Conservation (phyloP, 2,797 vertebrate genomes). For the Sparidentex hasta region DNA sequence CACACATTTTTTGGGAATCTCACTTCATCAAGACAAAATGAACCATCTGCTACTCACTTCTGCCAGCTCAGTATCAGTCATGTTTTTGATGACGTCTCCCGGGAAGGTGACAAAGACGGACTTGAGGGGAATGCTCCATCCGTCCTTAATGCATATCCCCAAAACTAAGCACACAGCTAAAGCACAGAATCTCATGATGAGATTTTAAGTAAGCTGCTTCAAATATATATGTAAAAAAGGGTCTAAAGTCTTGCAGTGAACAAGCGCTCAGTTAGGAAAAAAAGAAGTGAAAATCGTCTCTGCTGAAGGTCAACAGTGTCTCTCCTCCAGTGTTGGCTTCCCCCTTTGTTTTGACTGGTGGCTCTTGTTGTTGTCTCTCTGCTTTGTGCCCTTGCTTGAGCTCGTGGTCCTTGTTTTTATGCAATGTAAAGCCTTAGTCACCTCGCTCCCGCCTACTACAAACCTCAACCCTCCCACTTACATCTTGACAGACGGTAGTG, state of each 20-base stretch:
- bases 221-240: constrained; percentile 11
- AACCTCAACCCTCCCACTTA: constrained; percentile 79
- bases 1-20: constrained; percentile 26
- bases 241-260: constrained; percentile 15
- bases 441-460: constrained; percentile 65
- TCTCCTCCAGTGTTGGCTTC: constrained; percentile 40
- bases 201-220: constrained; percentile 34
- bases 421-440: constrained; percentile 80
- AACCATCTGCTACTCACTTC: constrained; percentile 88
- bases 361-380: constrained; percentile 60
- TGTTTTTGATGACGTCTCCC: constrained; percentile 84
- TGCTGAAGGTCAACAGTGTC: constrained; percentile 31
- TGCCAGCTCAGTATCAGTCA: constrained; percentile 88
- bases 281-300: constrained; percentile 16
- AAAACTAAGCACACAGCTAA: constrained; percentile 79
- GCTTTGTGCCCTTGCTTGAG: constrained; percentile 50
- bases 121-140: constrained; percentile 78
- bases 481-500: constrained; percentile 40
- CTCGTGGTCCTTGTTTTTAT: constrained; percentile 82
- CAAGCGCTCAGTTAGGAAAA: constrained; percentile 28
- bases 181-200: constrained; percentile 78
- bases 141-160: constrained; percentile 81
- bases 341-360: constrained; percentile 63
- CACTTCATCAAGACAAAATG: constrained; percentile 45
- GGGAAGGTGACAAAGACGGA: constrained; percentile 89